Evolutionary conservation across 2,888 invertebrate species (phyloP), one percentile per base, ranked within the genome.

Genomic region (Trichopoda pennipes): DNA sequence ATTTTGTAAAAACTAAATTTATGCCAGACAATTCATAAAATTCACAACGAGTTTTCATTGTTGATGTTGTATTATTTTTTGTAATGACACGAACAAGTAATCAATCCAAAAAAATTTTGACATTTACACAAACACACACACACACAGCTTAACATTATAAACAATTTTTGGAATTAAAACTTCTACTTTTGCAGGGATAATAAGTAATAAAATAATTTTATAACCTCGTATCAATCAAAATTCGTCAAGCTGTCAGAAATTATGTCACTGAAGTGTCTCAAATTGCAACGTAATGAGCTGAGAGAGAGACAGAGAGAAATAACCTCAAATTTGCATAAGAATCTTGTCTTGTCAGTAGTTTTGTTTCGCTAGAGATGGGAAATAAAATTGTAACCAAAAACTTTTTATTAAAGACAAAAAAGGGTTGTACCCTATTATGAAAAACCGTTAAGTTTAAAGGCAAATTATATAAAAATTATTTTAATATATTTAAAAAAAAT

Each of bases 191-290:
- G 28, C 56, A 47, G 9, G 23, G 14, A 49, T 49, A 10, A 49
- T 9, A 44, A 16, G 42, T 44, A 6, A 38, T 2, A 19, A 49
- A 19, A 9, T 49, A 9, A 19, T 58, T 53, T 51, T 58, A 17
- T 84, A 85, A 81, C 82, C 81, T 83, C 87, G 85, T 86, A 89
- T 89, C 89, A 89, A 89, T 89, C 89, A 89, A 89, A 88, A 87
- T 89, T 89, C 89, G 89, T 89, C 87, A 87, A 85, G 86, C 88
- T 88, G 89, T 88, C 88, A 85, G 85, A 88, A 89, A 89, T 89
- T 89, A 89, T 89, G 89, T 89, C 89, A 89, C 85, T 87, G 87
- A 86, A 86, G 87, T 89, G 81, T 86, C 89, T 89, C 89, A 89
- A 88, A 89, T 89, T 89, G 89, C 89, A 88, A 79, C 66, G 74